Base-by-base conservation (phyloP, 1,140 invertebrate genomes). In the Uloborus diversus region DNA sequence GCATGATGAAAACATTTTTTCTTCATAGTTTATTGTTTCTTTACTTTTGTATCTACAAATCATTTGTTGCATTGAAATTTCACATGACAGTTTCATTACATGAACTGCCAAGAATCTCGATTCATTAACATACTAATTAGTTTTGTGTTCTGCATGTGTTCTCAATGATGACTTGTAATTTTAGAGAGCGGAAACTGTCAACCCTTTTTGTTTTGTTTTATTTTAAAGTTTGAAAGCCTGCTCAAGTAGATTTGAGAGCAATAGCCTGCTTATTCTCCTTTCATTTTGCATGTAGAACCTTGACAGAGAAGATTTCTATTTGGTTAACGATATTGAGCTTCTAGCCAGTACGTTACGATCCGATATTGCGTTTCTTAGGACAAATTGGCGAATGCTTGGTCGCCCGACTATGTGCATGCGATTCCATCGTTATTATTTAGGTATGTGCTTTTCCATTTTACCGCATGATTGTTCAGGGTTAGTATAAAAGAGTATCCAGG, bases 291-390 rank as follows among this genome's bases (percentile, higher is more conserved):
- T 79, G 81, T 85, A 96, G 94, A 95, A 94, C 88, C 92, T 96
- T 90, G 95, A 96, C 89, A 92, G 93, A 87, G 93, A 94, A 87
- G 93, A 96, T 87, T 95, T 95, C 90, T 96, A 97, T 91, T 93
- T 93, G 86, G 94, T 94, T 85, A 94, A 94, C 86, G 95, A 97
- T 90, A 91, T 93, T 85, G 92, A 92, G 84, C 90, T 97, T 85
- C 90, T 96, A 84, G 93, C 93, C 84, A 93, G 94, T 88, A 95
- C 92, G 88, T 93, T 96, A 86, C 93, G 91, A 84, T 92, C 92
- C 83, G 94, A 94, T 87, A 89, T 97, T 86, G 93, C 94, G 84
- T 96, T 96, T 89, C 91, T 97, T 86, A 94, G 93, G 86, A 95
- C 94, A 90, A 95, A 93, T 88, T 97, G 95, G 95, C 93, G 92